A percentile compares a stretch with the other conserved stretches of the same genome.
Conservation (phyloP, 92 coral and sea anemone species). For the Siderastrea siderea region DNA sequence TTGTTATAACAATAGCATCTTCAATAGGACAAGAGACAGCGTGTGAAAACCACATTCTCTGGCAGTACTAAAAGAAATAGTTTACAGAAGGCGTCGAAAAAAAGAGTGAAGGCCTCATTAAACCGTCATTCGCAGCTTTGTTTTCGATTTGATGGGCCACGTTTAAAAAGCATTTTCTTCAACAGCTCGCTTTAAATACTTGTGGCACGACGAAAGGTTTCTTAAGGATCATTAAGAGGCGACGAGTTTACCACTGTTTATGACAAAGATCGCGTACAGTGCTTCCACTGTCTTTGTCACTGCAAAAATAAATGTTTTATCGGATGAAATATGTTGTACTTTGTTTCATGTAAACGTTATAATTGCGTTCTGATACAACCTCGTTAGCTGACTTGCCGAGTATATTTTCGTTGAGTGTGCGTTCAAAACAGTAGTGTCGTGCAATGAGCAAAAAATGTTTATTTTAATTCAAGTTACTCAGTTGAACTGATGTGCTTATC, state of each 20-base stretch:
- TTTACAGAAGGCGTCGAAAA: conserved; percentile 23
- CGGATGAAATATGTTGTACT: neutral
- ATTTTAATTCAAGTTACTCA: conserved; percentile 11
- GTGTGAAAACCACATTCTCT: conserved; percentile 52
- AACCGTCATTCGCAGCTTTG: conserved; percentile 22
- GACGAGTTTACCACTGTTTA: neutral
- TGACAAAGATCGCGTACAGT: neutral
- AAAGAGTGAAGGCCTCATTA: conserved; percentile 23
- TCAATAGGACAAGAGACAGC: conserved; percentile 23
- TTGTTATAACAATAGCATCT: conserved; percentile 17
- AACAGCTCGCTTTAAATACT: conserved; percentile 6
- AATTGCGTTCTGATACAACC: neutral
- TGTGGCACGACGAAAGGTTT: neutral
- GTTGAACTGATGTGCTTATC: conserved; percentile 12
- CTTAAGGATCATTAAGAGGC: neutral
- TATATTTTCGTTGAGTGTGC: neutral
- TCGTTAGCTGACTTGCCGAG: neutral
- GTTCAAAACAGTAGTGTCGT: neutral
- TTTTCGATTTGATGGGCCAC: conserved; percentile 8
- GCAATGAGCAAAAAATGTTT: neutral
- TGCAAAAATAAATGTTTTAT: neutral
- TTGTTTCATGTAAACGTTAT: neutral
- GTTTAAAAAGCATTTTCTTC: conserved; percentile 19
- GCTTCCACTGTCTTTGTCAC: neutral
- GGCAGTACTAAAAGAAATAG: conserved; percentile 24